Base-by-base conservation (phyloP, 2,797 vertebrate genomes). In the Thaleichthys pacificus region DNA sequence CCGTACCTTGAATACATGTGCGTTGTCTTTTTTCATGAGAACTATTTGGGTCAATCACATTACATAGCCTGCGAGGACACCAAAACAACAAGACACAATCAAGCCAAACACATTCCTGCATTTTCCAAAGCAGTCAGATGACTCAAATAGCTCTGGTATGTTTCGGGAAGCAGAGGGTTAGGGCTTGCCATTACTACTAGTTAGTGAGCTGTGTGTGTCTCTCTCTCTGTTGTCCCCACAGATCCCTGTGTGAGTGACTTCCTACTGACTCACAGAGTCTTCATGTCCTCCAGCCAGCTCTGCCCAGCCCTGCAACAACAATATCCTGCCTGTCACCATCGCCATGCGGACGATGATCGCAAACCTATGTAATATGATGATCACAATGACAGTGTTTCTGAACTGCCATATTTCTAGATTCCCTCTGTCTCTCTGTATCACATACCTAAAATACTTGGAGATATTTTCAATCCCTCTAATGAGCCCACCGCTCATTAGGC, bases 271-370 rank as follows among this genome's bases (percentile, higher is more conserved):
- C 94, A 98, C 87, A 94, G 92, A 14, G 89, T 97, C 74, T 98
- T 97, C 94, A 97, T 98, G 96, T 93, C 96, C 1, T 96, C 91
- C 61, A 79, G 91, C 8, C 96, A 96, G 86, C 93, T 99, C 80
- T 98, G 96, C 75, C 71, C 90, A 0, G 93, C 95, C 2, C 89
- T 99, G 51, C 93, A 95, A 71, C 94, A 96, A 80, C 96, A 98
- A 94, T 99, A 99, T 98, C 97, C 97, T 81, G 63, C 47, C 49
- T 66, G 51, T 28, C 21, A 0, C 14, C 28, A 22, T 4, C 38
- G 19, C 17, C 7, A 38, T 32, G 26, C 35, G 0, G 12, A 66
- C 15, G 12, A 66, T 35, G 28, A 56, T 35, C 58, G 4, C 35
- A 38, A 38, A 38, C 35, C 35, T 38, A 51, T 22, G 35, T 15